Percentiles rank a stretch among this genome's conserved stretches.
Evolutionary conservation across 2,113 vertebrate genomes (phyloP).

Genomic region (Ciconia boyciana): DNA sequence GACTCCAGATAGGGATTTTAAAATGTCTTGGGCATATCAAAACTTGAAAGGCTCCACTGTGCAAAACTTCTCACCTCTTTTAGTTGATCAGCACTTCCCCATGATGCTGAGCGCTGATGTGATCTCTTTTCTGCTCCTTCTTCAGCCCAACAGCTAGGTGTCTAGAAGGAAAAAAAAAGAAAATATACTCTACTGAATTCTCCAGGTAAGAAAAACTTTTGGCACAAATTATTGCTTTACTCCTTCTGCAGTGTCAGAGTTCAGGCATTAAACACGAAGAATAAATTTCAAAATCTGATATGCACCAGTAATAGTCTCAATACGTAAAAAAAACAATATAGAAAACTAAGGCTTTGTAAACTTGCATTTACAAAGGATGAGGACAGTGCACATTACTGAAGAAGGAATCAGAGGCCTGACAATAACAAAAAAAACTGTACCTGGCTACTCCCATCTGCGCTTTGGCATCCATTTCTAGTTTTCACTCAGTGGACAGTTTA

Average conservation of each 20-base stretch:
- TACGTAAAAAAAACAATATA: background rate
- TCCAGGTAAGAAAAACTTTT: background rate
- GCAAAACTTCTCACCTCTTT: constrained; percentile 84
- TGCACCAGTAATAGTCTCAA: background rate
- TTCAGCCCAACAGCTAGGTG: constrained; percentile 90
- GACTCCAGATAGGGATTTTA: background rate
- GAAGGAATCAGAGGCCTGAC: background rate
- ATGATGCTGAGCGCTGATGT: constrained; percentile 92
- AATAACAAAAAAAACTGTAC: background rate
- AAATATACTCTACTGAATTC: background rate
- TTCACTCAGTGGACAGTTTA: background rate
- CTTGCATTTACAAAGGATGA: background rate
- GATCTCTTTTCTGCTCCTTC: constrained; percentile 86
- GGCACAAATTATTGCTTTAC: background rate
- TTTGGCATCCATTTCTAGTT: background rate
- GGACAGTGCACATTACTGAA: background rate
- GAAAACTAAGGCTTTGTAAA: background rate
- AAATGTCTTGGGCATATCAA: background rate
- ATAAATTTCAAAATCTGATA: background rate
- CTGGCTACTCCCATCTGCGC: background rate
- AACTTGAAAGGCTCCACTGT: background rate
- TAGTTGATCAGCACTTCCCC: constrained; percentile 93
- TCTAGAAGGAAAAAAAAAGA: constrained; percentile 63
- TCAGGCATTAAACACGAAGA: background rate
- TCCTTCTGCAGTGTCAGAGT: background rate